Base-by-base conservation (phyloP, 2,113 vertebrate species). In the Isichthys henryi region DNA sequence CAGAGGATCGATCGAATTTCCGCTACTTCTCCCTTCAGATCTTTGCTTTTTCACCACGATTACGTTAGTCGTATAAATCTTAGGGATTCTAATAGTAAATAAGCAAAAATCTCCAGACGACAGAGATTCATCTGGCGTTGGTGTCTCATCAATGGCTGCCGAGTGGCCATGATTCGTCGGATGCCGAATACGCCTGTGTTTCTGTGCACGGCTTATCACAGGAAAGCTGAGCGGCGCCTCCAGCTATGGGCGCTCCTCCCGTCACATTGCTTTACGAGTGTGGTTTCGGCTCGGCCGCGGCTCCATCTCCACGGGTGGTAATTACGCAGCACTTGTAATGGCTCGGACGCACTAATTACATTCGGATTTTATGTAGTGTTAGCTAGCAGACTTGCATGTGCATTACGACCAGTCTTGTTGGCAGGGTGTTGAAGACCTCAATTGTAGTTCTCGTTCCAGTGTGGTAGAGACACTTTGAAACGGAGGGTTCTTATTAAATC, bases 291-390 rank as follows among this genome's bases (percentile, higher is more conserved):
- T 74, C 53, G 3, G 50, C 31, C 89, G 90, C 91, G 91, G 90
- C 93, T 91, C 93, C 89, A 92, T 93, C 93, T 93, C 92, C 91
- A 89, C 91, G 58, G 92, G 91, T 92, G 94, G 94, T 92, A 92
- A 94, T 92, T 91, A 92, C 92, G 91, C 85, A 52, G 92, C 88
- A 89, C 90, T 93, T 70, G 92, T 93, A 93, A 94, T 92, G 35
- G 53, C 91, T 91, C 70, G 82, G 88, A 92, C 91, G 85, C 90
- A 91, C 93, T 94, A 94, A 94, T 94, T 93, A 91, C 91, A 86
- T 87, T 53, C 86, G 90, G 91, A 90, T 90, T 92, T 92, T 70
- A 88, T 82, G 91, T 91, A 88, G 11, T 11, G 56, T 48, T 84
- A 45, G 21, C 46, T 49, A 85, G 82, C 45, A 85, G 74, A 4